Evolutionary conservation across 2,113 vertebrate genomes (phyloP).

Genomic region (Sceloporus tristichus): DNA sequence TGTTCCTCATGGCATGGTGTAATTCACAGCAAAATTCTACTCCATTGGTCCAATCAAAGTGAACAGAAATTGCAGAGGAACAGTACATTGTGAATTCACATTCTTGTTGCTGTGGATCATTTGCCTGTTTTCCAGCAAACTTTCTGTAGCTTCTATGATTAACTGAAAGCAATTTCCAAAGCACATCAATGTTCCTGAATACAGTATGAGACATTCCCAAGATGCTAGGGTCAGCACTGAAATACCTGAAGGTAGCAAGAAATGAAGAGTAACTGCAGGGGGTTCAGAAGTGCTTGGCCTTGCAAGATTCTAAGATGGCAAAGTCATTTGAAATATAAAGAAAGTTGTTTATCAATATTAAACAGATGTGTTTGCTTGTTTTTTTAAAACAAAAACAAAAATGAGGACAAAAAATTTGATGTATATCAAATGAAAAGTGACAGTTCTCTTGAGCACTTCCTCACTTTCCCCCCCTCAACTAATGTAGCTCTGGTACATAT

Average conservation of each 20-base stretch:
- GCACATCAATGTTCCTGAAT: background rate
- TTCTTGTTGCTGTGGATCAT: background rate
- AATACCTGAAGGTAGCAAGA: constrained; percentile 12
- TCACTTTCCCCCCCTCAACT: constrained; percentile 5
- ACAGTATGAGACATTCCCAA: constrained; percentile 24
- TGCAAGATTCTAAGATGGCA: constrained; percentile 5
- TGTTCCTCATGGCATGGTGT: background rate
- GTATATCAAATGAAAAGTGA: constrained; percentile 46
- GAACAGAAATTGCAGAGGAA: background rate
- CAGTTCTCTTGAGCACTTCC: constrained; percentile 21
- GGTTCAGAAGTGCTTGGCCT: constrained; percentile 38
- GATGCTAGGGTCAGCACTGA: background rate
- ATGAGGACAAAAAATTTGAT: constrained; percentile 36
- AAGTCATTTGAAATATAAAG: constrained; percentile 40
- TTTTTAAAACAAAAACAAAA: background rate
- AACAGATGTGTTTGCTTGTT: background rate
- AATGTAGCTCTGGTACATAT: background rate
- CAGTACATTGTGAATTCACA: background rate
- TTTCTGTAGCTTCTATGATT: constrained; percentile 17
- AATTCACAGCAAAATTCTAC: background rate
- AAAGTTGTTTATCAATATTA: constrained; percentile 44
- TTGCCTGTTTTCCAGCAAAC: constrained; percentile 18
- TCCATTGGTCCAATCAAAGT: background rate
- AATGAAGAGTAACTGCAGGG: constrained; percentile 14
- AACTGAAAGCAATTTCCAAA: background rate